Base-by-base conservation (phyloP, 1,140 invertebrate species). In the Lerema accius region DNA sequence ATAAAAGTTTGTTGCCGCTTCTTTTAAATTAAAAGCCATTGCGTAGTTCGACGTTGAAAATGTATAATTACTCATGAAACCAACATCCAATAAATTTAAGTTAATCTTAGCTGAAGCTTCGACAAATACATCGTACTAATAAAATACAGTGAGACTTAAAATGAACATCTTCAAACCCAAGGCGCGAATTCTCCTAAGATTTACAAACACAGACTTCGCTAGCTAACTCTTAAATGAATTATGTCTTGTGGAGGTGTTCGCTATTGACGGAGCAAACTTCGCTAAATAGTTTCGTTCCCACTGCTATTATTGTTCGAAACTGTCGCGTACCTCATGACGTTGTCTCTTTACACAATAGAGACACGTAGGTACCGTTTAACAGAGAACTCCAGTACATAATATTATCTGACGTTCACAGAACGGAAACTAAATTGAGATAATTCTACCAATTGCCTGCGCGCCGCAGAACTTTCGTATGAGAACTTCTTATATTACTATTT, bases 281-380 rank as follows among this genome's bases (percentile, higher is more conserved):
- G 80, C 86, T 89, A 86, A 89, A 89, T 89, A 89, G 86, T 89
- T 87, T 80, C 76, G 78, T 88, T 85, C 78, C 79, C 79, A 71
- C 75, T 74, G 74, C 82, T 74, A 85, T 86, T 86, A 86, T 89
- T 86, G 86, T 89, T 81, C 62, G 46, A 45, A 86, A 88, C 82
- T 82, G 84, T 84, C 84, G 77, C 77, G 45, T 60, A 82, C 82
- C 69, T 88, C 78, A 55, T 78, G 72, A 74, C 73, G 71, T 23
- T 69, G 71, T 75, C 73, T 77, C 70, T 55, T 62, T 67, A 67
- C 71, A 83, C 77, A 83, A 84, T 83, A 77, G 72, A 70, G 63
- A 46, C 64, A 58, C 45, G 72, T 61, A 66, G 59, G 35, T 71
- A 51, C 62, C 58, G 53, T 64, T 75, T 73, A 60, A 48, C 40